These are phyloP conservation scores for Barnardius zonarius DNA, from an alignment of 2,113 vertebrate genomes.

Conservation along the genomic window DNA sequence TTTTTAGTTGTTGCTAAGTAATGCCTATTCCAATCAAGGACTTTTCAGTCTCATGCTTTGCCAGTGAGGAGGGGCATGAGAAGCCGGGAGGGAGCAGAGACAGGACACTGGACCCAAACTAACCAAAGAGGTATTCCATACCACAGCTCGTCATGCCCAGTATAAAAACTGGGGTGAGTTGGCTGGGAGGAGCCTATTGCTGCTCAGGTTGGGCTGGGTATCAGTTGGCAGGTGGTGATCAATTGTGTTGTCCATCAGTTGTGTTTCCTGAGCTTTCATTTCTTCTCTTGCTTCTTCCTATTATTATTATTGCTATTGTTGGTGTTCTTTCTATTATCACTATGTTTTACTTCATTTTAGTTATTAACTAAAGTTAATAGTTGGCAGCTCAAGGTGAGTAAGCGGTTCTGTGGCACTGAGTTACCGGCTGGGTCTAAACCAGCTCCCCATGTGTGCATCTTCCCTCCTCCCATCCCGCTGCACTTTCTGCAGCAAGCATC, in stretches of 20 bases:
- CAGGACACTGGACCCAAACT: neutral
- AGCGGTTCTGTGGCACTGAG: neutral
- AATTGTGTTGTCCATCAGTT: neutral
- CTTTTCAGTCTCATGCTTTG: neutral
- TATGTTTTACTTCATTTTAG: neutral
- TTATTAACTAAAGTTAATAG: neutral
- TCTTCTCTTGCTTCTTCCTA: neutral
- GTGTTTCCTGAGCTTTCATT: neutral
- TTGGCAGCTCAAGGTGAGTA: neutral
- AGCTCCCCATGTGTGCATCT: fast-evolving
- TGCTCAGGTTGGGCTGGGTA: neutral
- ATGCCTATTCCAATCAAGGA: neutral
- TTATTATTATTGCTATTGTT: neutral
- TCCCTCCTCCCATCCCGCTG: neutral
- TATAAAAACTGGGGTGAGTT: neutral
- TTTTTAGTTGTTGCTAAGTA: neutral
- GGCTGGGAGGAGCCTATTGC: neutral
- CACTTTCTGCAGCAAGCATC: neutral
- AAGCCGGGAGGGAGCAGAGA: neutral
- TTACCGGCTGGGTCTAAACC: neutral
- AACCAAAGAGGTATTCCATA: neutral
- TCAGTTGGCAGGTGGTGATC: neutral
- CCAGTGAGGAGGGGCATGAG: neutral
- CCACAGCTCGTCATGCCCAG: neutral
- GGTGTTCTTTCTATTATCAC: neutral